These are phyloP conservation scores for Acrobasis suavella DNA, from an alignment of 2,888 invertebrate species.

Conservation along the genomic window DNA sequence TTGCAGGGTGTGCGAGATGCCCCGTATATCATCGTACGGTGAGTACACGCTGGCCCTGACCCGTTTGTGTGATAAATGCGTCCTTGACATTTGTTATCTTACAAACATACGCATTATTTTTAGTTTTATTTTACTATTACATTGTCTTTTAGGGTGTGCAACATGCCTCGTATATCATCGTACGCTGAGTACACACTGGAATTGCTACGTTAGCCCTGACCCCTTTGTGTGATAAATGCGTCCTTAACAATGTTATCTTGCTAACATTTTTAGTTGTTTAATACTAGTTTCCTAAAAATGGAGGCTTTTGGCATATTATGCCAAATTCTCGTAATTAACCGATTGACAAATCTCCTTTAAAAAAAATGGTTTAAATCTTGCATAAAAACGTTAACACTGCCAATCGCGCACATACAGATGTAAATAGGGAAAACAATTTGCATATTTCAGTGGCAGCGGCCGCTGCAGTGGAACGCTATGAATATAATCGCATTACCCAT, in stretches of 20 bases:
- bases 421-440: slow-evolving; percentile 35
- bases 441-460: slow-evolving; percentile 40
- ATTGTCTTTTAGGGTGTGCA: slow-evolving; percentile 55
- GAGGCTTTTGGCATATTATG: too few relatives aligned
- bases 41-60: slow-evolving; percentile 41
- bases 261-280: slow-evolving; percentile 30
- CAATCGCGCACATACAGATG: background rate
- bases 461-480: slow-evolving; percentile 42
- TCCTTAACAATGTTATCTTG: slow-evolving; percentile 42
- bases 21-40: slow-evolving; percentile 56
- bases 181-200: slow-evolving; percentile 56
- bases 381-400: too few relatives aligned
- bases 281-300: too few relatives aligned
- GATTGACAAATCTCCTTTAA: too few relatives aligned
- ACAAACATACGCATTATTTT: slow-evolving; percentile 29
- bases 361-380: too few relatives aligned
- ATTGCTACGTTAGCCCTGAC: background rate
- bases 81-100: slow-evolving; percentile 43
- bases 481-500: slow-evolving; percentile 65
- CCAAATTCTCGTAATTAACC: too few relatives aligned
- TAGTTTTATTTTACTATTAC: too few relatives aligned
- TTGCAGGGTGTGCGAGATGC: slow-evolving; percentile 60
- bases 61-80: slow-evolving; percentile 29
- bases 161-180: slow-evolving; percentile 48
- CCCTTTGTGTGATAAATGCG: slow-evolving; percentile 29